Evolutionary conservation across 2,888 invertebrate genomes (phyloP).

Genomic region (Gastracanthus pulcherrimus): DNA sequence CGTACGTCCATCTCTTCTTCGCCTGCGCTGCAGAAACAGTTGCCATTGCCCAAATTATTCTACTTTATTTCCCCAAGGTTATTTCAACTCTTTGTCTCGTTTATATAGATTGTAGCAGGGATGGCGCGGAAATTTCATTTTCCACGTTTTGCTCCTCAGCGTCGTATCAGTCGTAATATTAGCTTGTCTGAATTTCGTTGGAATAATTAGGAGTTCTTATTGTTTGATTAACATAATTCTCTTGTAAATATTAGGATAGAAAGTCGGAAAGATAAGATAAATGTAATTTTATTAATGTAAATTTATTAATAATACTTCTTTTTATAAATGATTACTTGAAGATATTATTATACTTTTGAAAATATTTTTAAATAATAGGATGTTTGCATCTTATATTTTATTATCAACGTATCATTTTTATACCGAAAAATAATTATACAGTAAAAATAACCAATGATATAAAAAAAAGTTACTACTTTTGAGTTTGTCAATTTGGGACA

Average conservation of each 20-base stretch:
- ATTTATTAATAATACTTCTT: too few species aligned
- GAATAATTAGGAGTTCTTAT: constrained; percentile 46
- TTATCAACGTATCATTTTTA: too few species aligned
- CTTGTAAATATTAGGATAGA: background rate
- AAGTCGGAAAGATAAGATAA: too few species aligned
- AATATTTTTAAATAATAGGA: too few species aligned
- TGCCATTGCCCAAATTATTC: constrained; percentile 58
- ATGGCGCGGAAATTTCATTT: constrained; percentile 50
- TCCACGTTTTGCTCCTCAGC: constrained; percentile 24
- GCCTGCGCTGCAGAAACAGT: background rate
- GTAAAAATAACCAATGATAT: too few species aligned
- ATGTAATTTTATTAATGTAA: too few species aligned
- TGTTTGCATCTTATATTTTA: too few species aligned
- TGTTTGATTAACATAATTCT: constrained; percentile 34
- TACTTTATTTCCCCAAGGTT: constrained; percentile 51
- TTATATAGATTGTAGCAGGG: constrained; percentile 51
- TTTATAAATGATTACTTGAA: too few species aligned
- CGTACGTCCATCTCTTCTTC: constrained; percentile 58
- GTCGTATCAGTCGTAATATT: constrained; percentile 7
- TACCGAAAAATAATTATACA: too few species aligned
- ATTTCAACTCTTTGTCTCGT: constrained; percentile 56
- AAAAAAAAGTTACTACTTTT: too few species aligned
- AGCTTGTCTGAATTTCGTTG: constrained; percentile 33
- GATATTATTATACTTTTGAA: too few species aligned
- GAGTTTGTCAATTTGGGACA: too few species aligned